These are phyloP conservation scores for Porites rus DNA, from an alignment of 92 coral and sea anemone genomes.

Conservation along the genomic window DNA sequence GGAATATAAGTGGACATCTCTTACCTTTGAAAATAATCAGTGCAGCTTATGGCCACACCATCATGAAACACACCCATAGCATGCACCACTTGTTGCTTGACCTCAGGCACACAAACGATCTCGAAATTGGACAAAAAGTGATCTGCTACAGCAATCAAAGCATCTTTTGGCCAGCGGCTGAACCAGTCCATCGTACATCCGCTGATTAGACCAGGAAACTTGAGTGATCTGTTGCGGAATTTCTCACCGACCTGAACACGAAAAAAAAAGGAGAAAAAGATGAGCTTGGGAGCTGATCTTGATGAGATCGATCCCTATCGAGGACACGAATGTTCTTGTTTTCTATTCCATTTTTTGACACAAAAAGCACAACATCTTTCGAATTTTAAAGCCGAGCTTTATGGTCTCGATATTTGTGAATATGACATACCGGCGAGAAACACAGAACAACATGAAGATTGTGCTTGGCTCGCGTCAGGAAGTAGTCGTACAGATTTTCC, in stretches of 20 bases:
- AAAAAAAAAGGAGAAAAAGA: neutral
- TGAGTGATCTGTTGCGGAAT: constrained; percentile 96
- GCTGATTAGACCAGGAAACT: constrained; percentile 97
- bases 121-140: constrained; percentile 91
- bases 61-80: constrained; percentile 98
- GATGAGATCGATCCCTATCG: neutral
- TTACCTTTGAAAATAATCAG: constrained; percentile 94
- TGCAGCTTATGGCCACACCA: constrained; percentile 92
- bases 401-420: too few relatives aligned
- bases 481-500: constrained; percentile 94
- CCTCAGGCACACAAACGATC: constrained; percentile 82
- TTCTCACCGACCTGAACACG: constrained; percentile 89
- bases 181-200: constrained; percentile 99
- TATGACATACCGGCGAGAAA: constrained; percentile 89
- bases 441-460: constrained; percentile 93
- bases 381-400: too few relatives aligned
- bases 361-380: neutral
- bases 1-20: too few relatives aligned
- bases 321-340: too few relatives aligned
- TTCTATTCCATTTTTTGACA: neutral
- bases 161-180: constrained; percentile 99
- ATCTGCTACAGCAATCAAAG: constrained; percentile 96
- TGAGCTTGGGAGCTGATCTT: too few relatives aligned
- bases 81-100: constrained; percentile 83
- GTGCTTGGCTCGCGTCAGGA: constrained; percentile 95